Percentiles rank a stretch among this genome's conserved stretches.
These are phyloP conservation scores for Penaeus chinensis DNA, from an alignment of 1,140 invertebrate genomes.

Conservation along the genomic window DNA sequence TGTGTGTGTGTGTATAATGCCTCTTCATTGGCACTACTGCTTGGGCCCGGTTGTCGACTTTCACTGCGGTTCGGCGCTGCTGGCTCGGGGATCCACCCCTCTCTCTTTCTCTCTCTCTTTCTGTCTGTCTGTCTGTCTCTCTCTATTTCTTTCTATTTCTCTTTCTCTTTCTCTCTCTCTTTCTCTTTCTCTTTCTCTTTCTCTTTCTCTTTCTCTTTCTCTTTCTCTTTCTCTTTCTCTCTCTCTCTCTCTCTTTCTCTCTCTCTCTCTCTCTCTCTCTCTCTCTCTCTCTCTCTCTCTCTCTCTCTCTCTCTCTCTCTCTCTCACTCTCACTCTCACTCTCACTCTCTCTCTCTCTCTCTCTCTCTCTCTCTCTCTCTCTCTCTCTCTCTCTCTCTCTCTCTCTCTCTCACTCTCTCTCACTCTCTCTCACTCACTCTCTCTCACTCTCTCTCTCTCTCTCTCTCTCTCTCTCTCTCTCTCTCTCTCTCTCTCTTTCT, in stretches of 20 bases:
- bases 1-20: no score
- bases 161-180: not conserved
- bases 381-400: not conserved
- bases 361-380: no score
- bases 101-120: not conserved
- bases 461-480: not conserved
- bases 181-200: not conserved
- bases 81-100: not conserved
- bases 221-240: no score
- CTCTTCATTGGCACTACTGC: not conserved
- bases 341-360: no score
- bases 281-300: not conserved
- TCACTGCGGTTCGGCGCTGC: not conserved
- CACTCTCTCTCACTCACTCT: not conserved
- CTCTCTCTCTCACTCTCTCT: conserved; percentile 23
- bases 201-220: not conserved
- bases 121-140: not conserved
- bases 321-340: not conserved
- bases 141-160: not conserved
- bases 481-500: not conserved
- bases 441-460: not conserved
- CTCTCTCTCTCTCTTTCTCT: no score
- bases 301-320: not conserved
- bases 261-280: not conserved
- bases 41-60: not conserved